Evolutionary conservation across 64 coral and sea anemone genomes (phyloP), one percentile per base, ranked within the genome.

Genomic region (Montipora foliosa): DNA sequence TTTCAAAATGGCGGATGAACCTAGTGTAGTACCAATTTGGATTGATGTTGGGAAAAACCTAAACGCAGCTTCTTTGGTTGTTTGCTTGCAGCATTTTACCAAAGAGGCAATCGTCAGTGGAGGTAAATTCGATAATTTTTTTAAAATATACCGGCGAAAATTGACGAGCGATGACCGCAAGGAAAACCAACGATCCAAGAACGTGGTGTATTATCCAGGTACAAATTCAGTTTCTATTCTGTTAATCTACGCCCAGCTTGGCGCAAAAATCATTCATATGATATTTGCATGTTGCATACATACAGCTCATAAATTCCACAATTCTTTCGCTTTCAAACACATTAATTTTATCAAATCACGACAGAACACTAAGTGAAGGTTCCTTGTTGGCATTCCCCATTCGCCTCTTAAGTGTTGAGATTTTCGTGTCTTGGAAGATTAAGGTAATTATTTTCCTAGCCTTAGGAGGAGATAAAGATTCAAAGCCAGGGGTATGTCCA

Each of bases 1-100:
- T 10, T 4, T 49, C 62, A 86, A 86, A 86, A 86, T 86, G 82
- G 82, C 82, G 64, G 82, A 86, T 17, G 66, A 86, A 71, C 71
- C 8, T 7, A 71, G 19, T 9, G 46, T 8, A 22, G 15, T 21
- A 9, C 82, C 82, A 1, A 50, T 86, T 86, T 86, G 82, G 82
- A 50, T 45, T 11, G 82, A 86, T 72, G 82, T 86, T 49, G 82
- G 82, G 0, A 71, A 71, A 48, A 86, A 86, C n/a, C 68, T 86
- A 0, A 86, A 71, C 68, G 82, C 82, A 21, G 14, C 47, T n/a
- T 71, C 67, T 86, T 51, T 71, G 2, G 8, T 71, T 1, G 66
- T 86, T 69, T 19, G 82, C 11, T 86, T 86, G 6, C 2, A 17
- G 49, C 13, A 46, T 72, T 13, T 22, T 20, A 5, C 8, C 5